Evolutionary conservation across 2,113 vertebrate genomes (phyloP), one percentile per base, ranked within the genome.

Genomic region (Microcebus ravelobensis): DNA sequence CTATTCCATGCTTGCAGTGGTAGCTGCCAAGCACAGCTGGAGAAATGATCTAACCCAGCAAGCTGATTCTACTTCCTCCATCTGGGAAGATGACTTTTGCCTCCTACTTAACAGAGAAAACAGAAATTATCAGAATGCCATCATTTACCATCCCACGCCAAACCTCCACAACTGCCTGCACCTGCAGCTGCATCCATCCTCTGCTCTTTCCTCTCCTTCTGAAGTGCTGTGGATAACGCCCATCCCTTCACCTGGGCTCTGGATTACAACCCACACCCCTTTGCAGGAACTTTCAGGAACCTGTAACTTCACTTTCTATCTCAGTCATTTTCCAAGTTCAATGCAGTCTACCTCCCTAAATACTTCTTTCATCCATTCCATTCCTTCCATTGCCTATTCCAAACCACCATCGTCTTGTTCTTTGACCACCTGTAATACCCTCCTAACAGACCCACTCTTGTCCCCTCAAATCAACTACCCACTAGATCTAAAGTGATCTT

Each of bases 191-290:
- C 14, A 45, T 8, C 12, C 8, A n/a, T 23, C 39, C 77, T 36
- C 34, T n/a, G 59, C 8, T 48, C 63, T 71, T 45, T 31, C 57
- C 14, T 59, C 59, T 76, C 15, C 45, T 29, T 59, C 50, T 14
- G 21, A 10, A 59, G 2, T 0, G 1, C 48, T 29, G 6, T 21
- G 31, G 34, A 36, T 39, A 27, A 67, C 3, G 1, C 2, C 29
- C 23, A 17, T 63, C 20, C 61, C 36, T 52, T 73, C 12, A 7
- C 12, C 15, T 61, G 10, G 6, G n/a, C 29, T 70, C 61, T 21
- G 31, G 36, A 50, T 76, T 59, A 65, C 3, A 77, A 6, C 10
- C 2, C 1, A 0, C 15, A 36, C 50, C 42, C 34, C 23, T 70
- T 5, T 15, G 12, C 50, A 48, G 55, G 65, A 79, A 52, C 7